phyloP scores from a whole-genome alignment of 2,888 invertebrate genomes.

The Abrostola triplasia region DNA sequence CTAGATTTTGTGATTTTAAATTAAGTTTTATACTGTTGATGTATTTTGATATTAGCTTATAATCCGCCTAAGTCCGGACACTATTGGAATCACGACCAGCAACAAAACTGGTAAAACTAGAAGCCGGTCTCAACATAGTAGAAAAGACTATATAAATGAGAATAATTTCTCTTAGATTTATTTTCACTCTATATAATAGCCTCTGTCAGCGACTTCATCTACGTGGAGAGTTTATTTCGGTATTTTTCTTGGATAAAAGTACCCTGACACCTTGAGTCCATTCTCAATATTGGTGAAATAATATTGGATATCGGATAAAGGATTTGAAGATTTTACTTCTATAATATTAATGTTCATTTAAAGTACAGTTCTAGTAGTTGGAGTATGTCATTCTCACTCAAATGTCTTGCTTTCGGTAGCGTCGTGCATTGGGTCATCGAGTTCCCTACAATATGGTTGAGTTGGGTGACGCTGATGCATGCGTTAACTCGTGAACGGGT shows the following conservation, averaged over 20 bases:
- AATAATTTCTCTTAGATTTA: too few relatives aligned
- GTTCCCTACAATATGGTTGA: conserved; percentile 33
- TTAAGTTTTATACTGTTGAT: conserved; percentile 35
- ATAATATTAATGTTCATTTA: neutral
- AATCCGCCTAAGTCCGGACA: too few relatives aligned
- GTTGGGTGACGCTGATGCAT: conserved; percentile 22
- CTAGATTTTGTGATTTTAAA: conserved; percentile 3
- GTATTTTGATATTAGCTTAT: conserved; percentile 6
- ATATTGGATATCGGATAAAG: neutral
- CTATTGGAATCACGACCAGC: neutral
- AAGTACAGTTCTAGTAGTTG: neutral
- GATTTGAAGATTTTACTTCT: too few relatives aligned
- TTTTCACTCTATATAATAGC: too few relatives aligned
- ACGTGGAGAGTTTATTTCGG: too few relatives aligned
- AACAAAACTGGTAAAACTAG: too few relatives aligned
- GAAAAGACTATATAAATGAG: too few relatives aligned
- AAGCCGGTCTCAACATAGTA: too few relatives aligned
- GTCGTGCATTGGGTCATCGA: conserved; percentile 17
- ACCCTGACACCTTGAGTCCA: neutral
- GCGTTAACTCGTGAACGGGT: conserved; percentile 29
- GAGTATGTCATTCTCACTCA: conserved; percentile 20
- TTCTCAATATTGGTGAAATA: neutral
- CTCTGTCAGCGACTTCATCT: too few relatives aligned
- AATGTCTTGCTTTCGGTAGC: conserved; percentile 21
- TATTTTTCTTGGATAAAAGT: too few relatives aligned